Evolutionary conservation across 2,797 vertebrate genomes (phyloP), one percentile per base, ranked within the genome.

Genomic region (Enteromius paludinosus): DNA sequence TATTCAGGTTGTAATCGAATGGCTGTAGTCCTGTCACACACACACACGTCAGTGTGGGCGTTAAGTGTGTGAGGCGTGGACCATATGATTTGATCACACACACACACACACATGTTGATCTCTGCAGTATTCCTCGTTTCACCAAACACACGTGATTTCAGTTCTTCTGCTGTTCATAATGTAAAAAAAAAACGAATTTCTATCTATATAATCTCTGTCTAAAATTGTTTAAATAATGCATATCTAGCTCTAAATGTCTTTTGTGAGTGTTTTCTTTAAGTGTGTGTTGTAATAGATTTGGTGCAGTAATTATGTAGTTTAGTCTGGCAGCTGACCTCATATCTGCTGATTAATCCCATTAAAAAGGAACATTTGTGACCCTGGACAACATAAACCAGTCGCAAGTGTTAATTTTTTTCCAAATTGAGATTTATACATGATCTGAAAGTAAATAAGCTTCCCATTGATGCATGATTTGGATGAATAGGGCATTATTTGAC

Each of bases 291-390:
- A 17, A 49, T 49, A 18, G 62, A 66, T 23, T n/a, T 11, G 33
- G 20, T 74, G 28, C 54, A 35, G 52, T 80, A 43, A 35, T 43
- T 52, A 49, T 73, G 43, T 73, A 49, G 70, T 81, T 52, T 65
- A 28, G 79, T 28, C 38, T 61, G 41, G 20, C 2, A 14, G 17
- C 59, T 81, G 79, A 74, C 70, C 69, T 81, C 59, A 81, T 47
- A 62, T 81, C 41, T 9, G 28, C 30, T 72, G 69, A 62, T 23
- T 81, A 64, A 81, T 81, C 79, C 59, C 69, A 81, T 81, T 81
- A 73, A 49, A 65, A 52, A 52, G 45, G 28, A 65, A 7, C 69
- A 47, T 69, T 35, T 38, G 35, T 38, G 35, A 38, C 35, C 35
- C 35, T 38, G 35, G 35, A 38, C 7, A 38, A 38, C 35, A 38